These are phyloP conservation scores for Meghimatium bilineatum DNA, from an alignment of 2,888 invertebrate species.

Conservation along the genomic window DNA sequence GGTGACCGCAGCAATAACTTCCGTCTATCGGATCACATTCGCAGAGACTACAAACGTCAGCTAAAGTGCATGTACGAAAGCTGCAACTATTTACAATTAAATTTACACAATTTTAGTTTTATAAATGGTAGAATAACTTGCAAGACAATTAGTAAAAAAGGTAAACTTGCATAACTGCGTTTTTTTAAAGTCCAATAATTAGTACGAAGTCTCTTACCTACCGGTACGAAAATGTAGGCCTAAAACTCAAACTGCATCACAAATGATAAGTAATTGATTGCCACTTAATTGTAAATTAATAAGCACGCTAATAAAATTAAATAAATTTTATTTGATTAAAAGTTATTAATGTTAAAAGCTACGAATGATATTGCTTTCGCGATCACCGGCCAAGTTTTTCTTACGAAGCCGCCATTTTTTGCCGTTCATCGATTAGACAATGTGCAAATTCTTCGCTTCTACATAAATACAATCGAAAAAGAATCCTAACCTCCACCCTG, in stretches of 20 bases:
- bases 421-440: constrained; percentile 59
- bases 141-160: background rate
- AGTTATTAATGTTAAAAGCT: background rate
- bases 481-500: constrained; percentile 75
- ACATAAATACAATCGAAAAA: constrained; percentile 59
- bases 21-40: constrained; percentile 45
- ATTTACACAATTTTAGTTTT: background rate
- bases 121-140: background rate
- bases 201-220: too few species aligned
- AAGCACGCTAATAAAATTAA: background rate
- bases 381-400: constrained; percentile 63
- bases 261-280: background rate
- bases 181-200: too few species aligned
- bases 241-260: background rate
- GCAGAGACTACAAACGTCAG: constrained; percentile 1
- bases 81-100: background rate
- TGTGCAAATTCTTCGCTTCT: constrained; percentile 52
- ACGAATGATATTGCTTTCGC: constrained; percentile 7
- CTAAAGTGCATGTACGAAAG: background rate
- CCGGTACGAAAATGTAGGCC: background rate
- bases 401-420: constrained; percentile 71
- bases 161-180: constrained; percentile 60
- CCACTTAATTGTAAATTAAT: background rate
- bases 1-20: constrained; percentile 52
- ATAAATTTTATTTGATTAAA: too few species aligned